phyloP scores from a whole-genome alignment of 2,113 vertebrate species.

The Progne subis region DNA sequence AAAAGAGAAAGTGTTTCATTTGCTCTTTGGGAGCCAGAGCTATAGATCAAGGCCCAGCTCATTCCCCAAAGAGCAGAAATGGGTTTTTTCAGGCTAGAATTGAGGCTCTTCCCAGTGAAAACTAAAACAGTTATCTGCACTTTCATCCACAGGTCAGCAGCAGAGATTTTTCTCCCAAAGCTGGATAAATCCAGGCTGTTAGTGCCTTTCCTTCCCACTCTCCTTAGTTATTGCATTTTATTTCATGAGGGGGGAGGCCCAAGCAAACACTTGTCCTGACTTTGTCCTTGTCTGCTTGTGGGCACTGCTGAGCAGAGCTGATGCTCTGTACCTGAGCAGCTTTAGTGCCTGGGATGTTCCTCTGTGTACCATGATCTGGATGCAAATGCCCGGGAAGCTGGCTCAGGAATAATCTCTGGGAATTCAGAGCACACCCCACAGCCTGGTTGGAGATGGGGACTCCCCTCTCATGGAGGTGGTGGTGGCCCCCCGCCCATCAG shows the following conservation, averaged over 20 bases:
- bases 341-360: background rate
- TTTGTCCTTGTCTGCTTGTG: background rate
- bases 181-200: slow-evolving; percentile 31
- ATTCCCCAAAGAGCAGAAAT: slow-evolving; percentile 35
- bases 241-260: background rate
- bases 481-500: background rate
- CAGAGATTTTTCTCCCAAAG: slow-evolving; percentile 21
- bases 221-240: background rate
- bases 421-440: background rate
- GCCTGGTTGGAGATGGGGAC: accelerated
- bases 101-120: slow-evolving; percentile 14
- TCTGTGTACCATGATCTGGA: background rate
- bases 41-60: slow-evolving; percentile 52
- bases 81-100: background rate
- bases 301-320: background rate
- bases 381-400: background rate
- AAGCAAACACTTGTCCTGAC: background rate
- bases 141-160: slow-evolving; percentile 23
- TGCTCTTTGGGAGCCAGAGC: background rate
- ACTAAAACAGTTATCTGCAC: background rate
- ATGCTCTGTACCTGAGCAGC: background rate
- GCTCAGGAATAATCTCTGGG: background rate
- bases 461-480: background rate
- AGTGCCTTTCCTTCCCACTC: background rate
- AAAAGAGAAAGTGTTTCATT: slow-evolving; percentile 54